Percentiles rank a stretch among this genome's conserved stretches.
phyloP scores from a whole-genome alignment of 1,140 invertebrate species.

The Tetramorium alpestre region DNA sequence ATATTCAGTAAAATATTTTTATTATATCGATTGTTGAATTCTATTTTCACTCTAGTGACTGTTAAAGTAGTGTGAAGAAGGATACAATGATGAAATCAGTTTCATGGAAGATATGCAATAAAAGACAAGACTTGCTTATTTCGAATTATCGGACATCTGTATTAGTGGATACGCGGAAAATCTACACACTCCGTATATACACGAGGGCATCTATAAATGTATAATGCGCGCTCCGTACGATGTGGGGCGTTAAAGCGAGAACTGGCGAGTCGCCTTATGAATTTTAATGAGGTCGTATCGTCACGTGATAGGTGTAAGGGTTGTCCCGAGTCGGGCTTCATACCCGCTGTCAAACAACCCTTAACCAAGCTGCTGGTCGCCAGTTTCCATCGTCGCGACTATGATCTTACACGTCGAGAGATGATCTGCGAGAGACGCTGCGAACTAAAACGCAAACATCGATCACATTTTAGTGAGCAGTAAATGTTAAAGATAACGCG shows the following conservation, averaged over 20 bases:
- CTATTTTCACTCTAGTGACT: background rate
- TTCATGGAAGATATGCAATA: background rate
- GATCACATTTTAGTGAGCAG: background rate
- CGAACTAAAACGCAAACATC: background rate
- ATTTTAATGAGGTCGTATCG: constrained; percentile 81
- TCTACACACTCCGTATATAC: constrained; percentile 23
- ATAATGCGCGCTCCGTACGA: constrained; percentile 69
- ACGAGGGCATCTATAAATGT: constrained; percentile 76
- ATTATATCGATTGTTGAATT: background rate
- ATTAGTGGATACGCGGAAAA: constrained; percentile 36
- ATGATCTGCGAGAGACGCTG: background rate
- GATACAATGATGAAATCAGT: background rate
- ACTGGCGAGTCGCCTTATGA: constrained; percentile 80
- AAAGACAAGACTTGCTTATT: background rate
- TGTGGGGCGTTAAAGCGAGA: constrained; percentile 77
- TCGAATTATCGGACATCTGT: background rate
- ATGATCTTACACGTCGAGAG: background rate
- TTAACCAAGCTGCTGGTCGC: constrained; percentile 44
- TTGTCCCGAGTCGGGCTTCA: constrained; percentile 64
- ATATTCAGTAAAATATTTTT: background rate
- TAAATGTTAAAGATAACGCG: background rate
- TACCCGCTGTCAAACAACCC: constrained; percentile 67
- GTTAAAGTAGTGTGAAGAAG: background rate
- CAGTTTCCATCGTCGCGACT: constrained; percentile 9
- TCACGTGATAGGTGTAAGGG: constrained; percentile 79